Conservation (phyloP, 1,140 invertebrate species). For the Hyles vespertilio region DNA sequence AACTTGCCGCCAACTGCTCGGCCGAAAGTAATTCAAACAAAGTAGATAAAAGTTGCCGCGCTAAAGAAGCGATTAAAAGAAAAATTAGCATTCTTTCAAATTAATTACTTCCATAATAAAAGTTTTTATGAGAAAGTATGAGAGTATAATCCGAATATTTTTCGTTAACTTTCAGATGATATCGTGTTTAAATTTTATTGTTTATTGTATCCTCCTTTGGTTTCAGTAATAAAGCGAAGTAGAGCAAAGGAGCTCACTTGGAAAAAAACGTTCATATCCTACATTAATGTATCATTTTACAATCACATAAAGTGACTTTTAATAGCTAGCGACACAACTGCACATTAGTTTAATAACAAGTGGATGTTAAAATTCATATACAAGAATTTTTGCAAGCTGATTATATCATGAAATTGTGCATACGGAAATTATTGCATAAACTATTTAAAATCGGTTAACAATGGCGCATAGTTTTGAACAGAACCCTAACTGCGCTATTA, state of each 20-base stretch:
- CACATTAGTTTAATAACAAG: too few species aligned
- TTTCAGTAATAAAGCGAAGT: not conserved
- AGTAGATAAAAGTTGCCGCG: conserved; percentile 70
- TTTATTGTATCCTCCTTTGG: conserved; percentile 16
- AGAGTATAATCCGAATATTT: conserved; percentile 46
- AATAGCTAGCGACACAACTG: too few species aligned
- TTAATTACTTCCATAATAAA: conserved; percentile 69
- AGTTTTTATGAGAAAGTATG: conserved; percentile 54
- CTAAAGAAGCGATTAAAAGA: conserved; percentile 71
- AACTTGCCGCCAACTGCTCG: conserved; percentile 56
- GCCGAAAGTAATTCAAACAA: conserved; percentile 69
- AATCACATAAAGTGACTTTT: too few species aligned
- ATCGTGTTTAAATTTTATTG: conserved; percentile 22
- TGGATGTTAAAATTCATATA: too few species aligned
- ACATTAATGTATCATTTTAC: too few species aligned
- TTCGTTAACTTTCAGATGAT: conserved; percentile 28
- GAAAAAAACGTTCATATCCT: too few species aligned
- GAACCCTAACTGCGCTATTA: conserved; percentile 30
- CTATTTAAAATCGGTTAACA: conserved; percentile 14
- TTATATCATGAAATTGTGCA: not conserved
- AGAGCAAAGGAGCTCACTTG: too few species aligned
- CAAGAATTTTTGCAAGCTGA: not conserved
- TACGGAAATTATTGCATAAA: conserved; percentile 8
- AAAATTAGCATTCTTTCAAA: conserved; percentile 72
- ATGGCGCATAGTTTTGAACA: conserved; percentile 14